A percentile compares a stretch with the other conserved stretches of the same genome.
Evolutionary conservation across 92 coral and sea anemone species (phyloP).

Genomic region (Porites evermanni): DNA sequence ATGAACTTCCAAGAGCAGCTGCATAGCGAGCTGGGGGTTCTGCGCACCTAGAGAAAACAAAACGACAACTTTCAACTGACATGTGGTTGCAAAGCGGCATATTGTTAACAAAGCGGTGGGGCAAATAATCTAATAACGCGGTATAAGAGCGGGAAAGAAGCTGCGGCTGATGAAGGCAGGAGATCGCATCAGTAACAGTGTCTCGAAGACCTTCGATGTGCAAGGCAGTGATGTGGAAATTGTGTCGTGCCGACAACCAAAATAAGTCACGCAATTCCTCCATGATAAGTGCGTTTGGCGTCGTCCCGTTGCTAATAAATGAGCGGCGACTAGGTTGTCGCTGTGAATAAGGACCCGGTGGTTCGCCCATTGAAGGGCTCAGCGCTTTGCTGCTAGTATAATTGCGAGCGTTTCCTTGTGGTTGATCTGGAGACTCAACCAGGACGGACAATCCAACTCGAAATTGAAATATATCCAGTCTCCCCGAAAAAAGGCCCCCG

Average conservation of each 20-base stretch:
- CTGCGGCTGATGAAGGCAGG: neutral
- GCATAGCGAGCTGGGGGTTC: too few relatives aligned
- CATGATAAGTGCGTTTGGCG: constrained; percentile 35
- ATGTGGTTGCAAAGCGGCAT: too few relatives aligned
- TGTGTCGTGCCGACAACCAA: constrained; percentile 38
- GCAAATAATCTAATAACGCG: too few relatives aligned
- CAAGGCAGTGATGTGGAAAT: constrained; percentile 25
- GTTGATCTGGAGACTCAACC: constrained; percentile 20
- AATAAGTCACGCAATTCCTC: constrained; percentile 49
- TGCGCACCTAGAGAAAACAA: too few relatives aligned
- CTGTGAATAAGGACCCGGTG: neutral
- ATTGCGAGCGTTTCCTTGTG: constrained; percentile 38
- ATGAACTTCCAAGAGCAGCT: too few relatives aligned
- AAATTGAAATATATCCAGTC: constrained; percentile 45
- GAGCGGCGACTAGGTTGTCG: constrained; percentile 29
- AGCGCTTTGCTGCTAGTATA: neutral
- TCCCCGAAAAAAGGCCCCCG: constrained; percentile 36
- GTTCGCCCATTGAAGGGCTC: neutral
- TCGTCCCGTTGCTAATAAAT: constrained; percentile 37
- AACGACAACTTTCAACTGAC: too few relatives aligned
- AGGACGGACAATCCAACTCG: neutral
- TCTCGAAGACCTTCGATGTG: constrained; percentile 11
- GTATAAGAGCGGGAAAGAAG: too few relatives aligned
- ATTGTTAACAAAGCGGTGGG: too few relatives aligned
- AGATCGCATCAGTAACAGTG: neutral